Percentiles rank a stretch among this genome's conserved stretches.
Conservation (phyloP, 2,113 vertebrate genomes). For the Callorhinus ursinus region DNA sequence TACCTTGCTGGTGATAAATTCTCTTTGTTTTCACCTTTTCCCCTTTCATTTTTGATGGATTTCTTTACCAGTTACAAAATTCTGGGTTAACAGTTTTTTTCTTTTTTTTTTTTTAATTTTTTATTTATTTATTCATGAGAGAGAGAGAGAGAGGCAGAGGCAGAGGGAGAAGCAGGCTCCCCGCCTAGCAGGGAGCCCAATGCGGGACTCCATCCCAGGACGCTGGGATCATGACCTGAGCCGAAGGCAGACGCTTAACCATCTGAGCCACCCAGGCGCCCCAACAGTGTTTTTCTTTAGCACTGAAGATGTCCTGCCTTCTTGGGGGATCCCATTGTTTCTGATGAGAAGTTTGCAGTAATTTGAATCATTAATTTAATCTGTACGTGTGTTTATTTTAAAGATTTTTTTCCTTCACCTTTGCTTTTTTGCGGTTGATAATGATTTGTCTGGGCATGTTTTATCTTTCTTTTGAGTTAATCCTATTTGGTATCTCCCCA, state of each 20-base stretch:
- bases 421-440: neutral
- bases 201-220: too few species aligned
- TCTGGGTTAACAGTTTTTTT: neutral
- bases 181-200: too few species aligned
- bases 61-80: neutral
- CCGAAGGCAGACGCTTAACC: too few species aligned
- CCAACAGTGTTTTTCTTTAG: neutral
- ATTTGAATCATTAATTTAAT: neutral
- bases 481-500: neutral
- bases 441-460: neutral
- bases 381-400: neutral
- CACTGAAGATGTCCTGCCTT: neutral
- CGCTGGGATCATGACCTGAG: too few species aligned
- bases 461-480: neutral
- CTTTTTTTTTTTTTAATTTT: neutral
- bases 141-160: too few species aligned
- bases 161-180: too few species aligned
- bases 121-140: too few species aligned
- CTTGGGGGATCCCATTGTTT: neutral
- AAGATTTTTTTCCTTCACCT: neutral
- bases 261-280: too few species aligned
- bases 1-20: neutral
- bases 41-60: neutral
- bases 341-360: neutral
- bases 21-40: constrained; percentile 4